phyloP scores from a whole-genome alignment of 2,113 vertebrate species.

The Trogon surrucura region DNA sequence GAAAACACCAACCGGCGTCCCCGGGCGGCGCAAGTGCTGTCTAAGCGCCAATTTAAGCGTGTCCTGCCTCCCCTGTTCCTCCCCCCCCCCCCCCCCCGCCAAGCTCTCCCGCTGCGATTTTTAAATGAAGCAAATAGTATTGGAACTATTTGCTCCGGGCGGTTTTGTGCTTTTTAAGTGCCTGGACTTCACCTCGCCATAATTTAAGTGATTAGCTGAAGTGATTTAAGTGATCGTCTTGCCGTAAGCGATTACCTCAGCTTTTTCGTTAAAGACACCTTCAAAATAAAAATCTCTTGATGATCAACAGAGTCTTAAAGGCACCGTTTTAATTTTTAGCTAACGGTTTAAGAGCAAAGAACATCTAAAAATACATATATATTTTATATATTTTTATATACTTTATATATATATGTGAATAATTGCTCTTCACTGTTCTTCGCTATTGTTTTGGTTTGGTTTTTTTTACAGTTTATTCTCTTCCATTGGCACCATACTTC shows the following conservation, averaged over 20 bases:
- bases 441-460: too few relatives aligned
- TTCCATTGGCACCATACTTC: accelerated
- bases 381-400: too few relatives aligned
- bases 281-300: background rate
- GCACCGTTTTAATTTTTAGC: background rate
- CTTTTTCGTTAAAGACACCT: background rate
- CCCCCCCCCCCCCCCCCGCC: too few relatives aligned
- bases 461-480: background rate
- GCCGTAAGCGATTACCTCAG: background rate
- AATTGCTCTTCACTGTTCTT: background rate
- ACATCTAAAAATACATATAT: background rate
- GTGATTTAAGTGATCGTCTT: background rate
- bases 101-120: background rate
- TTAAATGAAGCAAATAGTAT: background rate
- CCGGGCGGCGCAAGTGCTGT: accelerated
- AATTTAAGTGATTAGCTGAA: background rate
- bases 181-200: background rate
- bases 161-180: background rate
- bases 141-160: background rate
- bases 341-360: background rate
- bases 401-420: background rate
- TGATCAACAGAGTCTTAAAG: background rate
- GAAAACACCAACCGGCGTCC: background rate
- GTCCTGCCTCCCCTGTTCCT: too few relatives aligned
- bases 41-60: background rate